These are phyloP conservation scores for Numida meleagris DNA, from an alignment of 2,113 vertebrate genomes.

Conservation along the genomic window DNA sequence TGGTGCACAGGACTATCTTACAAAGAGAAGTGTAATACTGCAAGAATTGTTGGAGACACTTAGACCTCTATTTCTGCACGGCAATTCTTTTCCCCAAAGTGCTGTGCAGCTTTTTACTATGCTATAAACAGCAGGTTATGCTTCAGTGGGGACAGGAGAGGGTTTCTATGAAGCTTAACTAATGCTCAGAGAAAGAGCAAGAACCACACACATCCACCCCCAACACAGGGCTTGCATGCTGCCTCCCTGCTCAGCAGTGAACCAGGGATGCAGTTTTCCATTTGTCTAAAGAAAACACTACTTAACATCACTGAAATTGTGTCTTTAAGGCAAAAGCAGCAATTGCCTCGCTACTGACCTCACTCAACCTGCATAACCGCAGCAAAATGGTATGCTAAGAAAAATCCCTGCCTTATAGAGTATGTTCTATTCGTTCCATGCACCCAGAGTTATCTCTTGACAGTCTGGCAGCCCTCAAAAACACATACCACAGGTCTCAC, in stretches of 20 bases:
- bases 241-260: neutral
- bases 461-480: neutral
- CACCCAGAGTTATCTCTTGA: neutral
- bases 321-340: neutral
- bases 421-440: neutral
- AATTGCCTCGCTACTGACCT: neutral
- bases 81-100: neutral
- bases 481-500: conserved; percentile 39
- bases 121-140: neutral
- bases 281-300: neutral
- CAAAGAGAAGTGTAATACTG: neutral
- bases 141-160: neutral
- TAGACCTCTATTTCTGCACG: neutral
- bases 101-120: neutral
- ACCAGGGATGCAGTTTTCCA: neutral
- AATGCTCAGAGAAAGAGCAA: neutral
- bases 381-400: neutral
- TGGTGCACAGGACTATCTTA: neutral
- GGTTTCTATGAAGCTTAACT: neutral
- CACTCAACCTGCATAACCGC: neutral
- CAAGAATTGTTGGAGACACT: neutral
- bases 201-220: neutral
- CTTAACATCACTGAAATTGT: neutral
- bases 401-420: neutral
- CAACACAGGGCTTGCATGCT: neutral